These are phyloP conservation scores for Metellina segmentata DNA, from an alignment of 2,888 invertebrate species.

Conservation along the genomic window DNA sequence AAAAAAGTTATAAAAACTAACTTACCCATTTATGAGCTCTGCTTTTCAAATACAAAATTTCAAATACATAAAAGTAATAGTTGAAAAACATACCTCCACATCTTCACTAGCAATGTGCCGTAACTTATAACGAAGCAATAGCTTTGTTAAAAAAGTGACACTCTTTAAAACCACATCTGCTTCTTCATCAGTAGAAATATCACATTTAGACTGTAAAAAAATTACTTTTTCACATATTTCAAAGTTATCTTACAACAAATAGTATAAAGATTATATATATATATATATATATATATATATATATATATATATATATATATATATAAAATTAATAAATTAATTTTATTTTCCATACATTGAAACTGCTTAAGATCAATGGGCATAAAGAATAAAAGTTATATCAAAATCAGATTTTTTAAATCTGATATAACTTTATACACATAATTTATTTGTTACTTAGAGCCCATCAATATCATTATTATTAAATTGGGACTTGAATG, in stretches of 20 bases:
- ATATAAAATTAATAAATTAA: neutral
- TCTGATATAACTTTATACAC: neutral
- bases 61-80: neutral
- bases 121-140: conserved; percentile 53
- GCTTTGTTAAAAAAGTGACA: conserved; percentile 30
- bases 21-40: too few species aligned
- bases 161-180: conserved; percentile 16
- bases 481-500: too few species aligned
- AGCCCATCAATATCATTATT: too few species aligned
- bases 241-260: neutral
- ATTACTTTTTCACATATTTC: neutral
- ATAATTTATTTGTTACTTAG: neutral
- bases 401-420: neutral
- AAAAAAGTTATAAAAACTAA: too few species aligned
- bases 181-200: conserved; percentile 49
- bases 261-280: neutral
- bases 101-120: conserved; percentile 9
- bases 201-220: conserved; percentile 34
- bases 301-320: neutral
- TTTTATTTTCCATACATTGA: neutral
- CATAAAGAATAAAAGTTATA: neutral
- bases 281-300: neutral
- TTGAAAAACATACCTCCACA: conserved; percentile 44
- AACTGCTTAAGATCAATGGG: neutral
- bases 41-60: too few species aligned